Conservation (phyloP, 2,888 invertebrate species). For the Stratiomys singularior region DNA sequence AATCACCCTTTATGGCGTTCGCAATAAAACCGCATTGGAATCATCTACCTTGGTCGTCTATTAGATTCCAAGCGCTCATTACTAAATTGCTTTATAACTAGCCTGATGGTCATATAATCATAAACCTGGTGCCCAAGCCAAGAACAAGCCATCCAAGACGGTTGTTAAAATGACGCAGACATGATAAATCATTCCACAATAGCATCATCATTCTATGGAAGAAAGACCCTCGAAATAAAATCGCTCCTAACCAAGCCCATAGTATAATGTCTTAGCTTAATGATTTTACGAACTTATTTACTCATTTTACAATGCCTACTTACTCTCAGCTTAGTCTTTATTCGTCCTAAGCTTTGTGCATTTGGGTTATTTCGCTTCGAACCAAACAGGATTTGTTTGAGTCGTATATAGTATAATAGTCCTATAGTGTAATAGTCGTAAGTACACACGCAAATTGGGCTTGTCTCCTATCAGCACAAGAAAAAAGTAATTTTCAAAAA, state of each 20-base stretch:
- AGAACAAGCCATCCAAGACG: neutral
- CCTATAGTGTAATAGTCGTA: too few relatives aligned
- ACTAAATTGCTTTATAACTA: slow-evolving; percentile 10
- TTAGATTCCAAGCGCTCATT: neutral
- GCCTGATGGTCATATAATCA: neutral
- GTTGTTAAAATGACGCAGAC: neutral
- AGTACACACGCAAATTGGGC: neutral
- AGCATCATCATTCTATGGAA: neutral
- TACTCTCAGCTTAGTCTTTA: neutral
- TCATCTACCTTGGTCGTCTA: neutral
- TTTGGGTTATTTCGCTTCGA: neutral
- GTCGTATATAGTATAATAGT: too few relatives aligned
- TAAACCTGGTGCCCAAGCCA: neutral
- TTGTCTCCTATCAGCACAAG: neutral
- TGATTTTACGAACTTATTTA: neutral
- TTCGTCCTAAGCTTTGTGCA: neutral
- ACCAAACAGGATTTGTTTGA: neutral
- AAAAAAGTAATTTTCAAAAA: neutral
- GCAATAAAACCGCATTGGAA: neutral
- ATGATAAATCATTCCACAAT: neutral
- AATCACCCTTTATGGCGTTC: neutral
- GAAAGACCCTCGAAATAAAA: neutral
- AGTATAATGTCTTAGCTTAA: neutral
- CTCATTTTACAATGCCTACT: neutral
- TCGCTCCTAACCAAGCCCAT: neutral